These are phyloP conservation scores for Chanos chanos DNA, from an alignment of 2,797 vertebrate species.

Conservation along the genomic window DNA sequence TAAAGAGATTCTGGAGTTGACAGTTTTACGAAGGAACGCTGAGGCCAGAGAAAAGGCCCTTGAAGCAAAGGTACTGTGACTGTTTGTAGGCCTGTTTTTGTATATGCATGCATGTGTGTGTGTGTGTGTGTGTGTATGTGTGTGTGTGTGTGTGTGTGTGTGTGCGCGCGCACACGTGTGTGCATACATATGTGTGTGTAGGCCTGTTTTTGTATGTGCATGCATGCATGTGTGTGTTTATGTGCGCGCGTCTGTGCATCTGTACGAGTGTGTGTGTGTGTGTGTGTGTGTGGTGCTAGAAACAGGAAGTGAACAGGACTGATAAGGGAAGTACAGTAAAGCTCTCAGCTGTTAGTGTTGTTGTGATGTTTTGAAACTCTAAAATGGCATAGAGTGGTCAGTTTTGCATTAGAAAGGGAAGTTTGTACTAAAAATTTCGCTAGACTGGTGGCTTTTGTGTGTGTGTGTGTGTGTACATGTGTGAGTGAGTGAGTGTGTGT, in stretches of 20 bases:
- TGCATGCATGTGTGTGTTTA: neutral
- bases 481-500: neutral
- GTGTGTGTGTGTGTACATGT: neutral
- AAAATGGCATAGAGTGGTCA: no score
- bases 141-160: neutral
- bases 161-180: neutral
- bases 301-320: no score
- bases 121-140: neutral
- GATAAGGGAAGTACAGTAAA: no score
- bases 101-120: neutral
- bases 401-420: no score
- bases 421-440: no score
- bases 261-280: neutral
- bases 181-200: neutral
- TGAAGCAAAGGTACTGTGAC: conserved; percentile 81
- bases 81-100: neutral
- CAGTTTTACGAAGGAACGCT: conserved; percentile 84
- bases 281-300: neutral
- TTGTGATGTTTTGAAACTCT: no score
- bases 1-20: conserved; percentile 96
- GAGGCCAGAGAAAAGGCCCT: conserved; percentile 85
- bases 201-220: neutral
- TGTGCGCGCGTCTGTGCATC: no score
- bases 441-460: neutral
- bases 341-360: no score